Percentiles rank a stretch among this genome's conserved stretches.
phyloP scores from a whole-genome alignment of 2,113 vertebrate species.

The Bettongia penicillata region DNA sequence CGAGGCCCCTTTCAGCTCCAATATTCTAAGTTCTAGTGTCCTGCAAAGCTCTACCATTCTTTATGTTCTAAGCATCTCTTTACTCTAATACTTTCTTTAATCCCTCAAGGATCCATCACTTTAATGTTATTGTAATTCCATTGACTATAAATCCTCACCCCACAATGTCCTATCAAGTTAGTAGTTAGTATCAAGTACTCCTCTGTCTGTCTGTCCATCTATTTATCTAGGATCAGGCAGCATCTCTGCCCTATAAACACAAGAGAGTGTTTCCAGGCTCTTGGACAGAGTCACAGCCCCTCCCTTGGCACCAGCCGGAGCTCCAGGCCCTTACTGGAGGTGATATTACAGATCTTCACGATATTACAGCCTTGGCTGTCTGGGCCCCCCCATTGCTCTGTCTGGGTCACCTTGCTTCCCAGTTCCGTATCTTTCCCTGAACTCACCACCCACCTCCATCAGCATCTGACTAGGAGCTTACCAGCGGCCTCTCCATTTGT shows the following conservation, averaged over 20 bases:
- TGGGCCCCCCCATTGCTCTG: not conserved
- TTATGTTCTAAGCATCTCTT: not conserved
- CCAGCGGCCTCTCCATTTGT: not conserved
- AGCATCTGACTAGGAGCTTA: fast-evolving
- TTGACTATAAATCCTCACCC: not conserved
- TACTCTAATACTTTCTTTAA: not conserved
- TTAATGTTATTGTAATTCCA: not conserved
- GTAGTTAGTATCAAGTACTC: not conserved
- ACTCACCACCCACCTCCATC: not conserved
- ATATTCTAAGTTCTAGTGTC: not conserved
- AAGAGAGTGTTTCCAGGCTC: not conserved
- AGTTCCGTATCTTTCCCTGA: not conserved
- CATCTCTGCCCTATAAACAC: not conserved
- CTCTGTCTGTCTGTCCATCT: not conserved
- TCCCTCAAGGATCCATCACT: not conserved
- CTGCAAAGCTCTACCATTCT: not conserved
- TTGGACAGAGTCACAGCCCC: not conserved
- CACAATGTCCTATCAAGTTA: not conserved
- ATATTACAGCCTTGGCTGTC: not conserved
- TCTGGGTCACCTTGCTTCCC: not conserved
- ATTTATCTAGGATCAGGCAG: not conserved
- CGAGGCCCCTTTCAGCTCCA: not conserved
- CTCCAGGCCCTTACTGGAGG: not conserved
- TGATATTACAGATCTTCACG: too few relatives aligned
- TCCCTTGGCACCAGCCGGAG: too few relatives aligned